phyloP scores from a whole-genome alignment of 64 coral and sea anemone species.

The Trachythela sp. region DNA sequence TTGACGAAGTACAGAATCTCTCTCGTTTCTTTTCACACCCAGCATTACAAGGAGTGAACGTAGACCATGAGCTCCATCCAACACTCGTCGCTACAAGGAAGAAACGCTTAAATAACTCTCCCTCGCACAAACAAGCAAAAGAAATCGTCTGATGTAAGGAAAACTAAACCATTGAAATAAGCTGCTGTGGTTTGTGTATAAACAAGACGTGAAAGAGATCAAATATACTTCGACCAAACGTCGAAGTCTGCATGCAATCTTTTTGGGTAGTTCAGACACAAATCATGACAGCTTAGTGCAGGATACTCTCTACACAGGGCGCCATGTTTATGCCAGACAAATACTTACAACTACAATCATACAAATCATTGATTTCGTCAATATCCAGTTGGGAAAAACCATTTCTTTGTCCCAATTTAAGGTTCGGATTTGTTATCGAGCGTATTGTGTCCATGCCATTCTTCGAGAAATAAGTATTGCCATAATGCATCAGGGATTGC shows the following conservation, averaged over 20 bases:
- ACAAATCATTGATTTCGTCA: not conserved
- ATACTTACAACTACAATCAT: not conserved
- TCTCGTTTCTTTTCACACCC: not conserved
- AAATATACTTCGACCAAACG: too few species aligned
- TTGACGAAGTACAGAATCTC: not conserved
- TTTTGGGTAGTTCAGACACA: too few species aligned
- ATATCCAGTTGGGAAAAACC: not conserved
- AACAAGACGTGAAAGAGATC: too few species aligned
- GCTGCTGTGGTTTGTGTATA: too few species aligned
- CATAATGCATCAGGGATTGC: not conserved
- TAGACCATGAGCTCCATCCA: not conserved
- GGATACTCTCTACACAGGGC: not conserved
- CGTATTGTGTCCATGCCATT: conserved; percentile 4
- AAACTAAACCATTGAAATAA: too few species aligned
- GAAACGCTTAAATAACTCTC: not conserved
- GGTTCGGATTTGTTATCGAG: not conserved
- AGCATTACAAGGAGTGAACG: not conserved
- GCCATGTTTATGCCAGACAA: not conserved
- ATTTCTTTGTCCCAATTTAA: not conserved
- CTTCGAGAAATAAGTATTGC: not conserved
- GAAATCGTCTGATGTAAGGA: too few species aligned
- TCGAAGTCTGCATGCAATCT: too few species aligned
- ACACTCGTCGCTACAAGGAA: not conserved
- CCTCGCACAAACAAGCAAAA: not conserved
- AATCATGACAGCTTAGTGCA: too few species aligned